Conservation (phyloP, 2,113 vertebrate genomes). For the Syngnathus scovelli region DNA sequence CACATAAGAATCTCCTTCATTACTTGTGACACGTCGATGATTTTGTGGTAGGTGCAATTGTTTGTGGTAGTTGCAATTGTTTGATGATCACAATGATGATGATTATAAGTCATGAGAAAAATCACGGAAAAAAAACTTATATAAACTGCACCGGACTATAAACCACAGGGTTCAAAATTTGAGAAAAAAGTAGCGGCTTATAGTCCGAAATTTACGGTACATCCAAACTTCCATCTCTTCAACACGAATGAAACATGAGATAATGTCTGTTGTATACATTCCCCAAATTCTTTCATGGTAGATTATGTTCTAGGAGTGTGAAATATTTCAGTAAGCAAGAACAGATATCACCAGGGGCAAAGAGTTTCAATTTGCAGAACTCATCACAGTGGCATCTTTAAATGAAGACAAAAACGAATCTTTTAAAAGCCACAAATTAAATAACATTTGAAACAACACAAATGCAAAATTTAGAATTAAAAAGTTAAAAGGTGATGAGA, state of each 20-base stretch:
- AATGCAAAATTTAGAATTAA: neutral
- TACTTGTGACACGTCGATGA: slow-evolving; percentile 11
- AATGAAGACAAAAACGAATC: neutral
- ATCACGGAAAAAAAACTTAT: too few relatives aligned
- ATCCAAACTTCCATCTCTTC: slow-evolving; percentile 30
- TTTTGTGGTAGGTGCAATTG: slow-evolving; percentile 4
- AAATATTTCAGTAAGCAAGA: slow-evolving; percentile 37
- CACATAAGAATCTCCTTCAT: slow-evolving; percentile 10
- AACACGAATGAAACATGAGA: slow-evolving; percentile 19
- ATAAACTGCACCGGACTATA: too few relatives aligned
- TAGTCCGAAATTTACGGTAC: neutral
- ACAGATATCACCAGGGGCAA: slow-evolving; percentile 31
- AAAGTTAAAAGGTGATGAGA: neutral
- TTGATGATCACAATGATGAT: slow-evolving; percentile 10
- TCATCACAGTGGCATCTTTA: neutral
- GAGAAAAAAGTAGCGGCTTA: too few relatives aligned
- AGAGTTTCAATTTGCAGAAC: slow-evolving; percentile 3
- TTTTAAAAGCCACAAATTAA: neutral
- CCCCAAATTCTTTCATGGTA: slow-evolving; percentile 38
- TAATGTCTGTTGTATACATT: slow-evolving; percentile 34
- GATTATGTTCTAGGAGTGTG: slow-evolving; percentile 24
- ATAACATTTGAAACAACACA: neutral
- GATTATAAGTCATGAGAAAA: too few relatives aligned
- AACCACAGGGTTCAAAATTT: too few relatives aligned
- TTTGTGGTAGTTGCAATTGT: slow-evolving; percentile 2